Evolutionary conservation across 2,888 invertebrate genomes (phyloP).

Genomic region (Axea sp.): DNA sequence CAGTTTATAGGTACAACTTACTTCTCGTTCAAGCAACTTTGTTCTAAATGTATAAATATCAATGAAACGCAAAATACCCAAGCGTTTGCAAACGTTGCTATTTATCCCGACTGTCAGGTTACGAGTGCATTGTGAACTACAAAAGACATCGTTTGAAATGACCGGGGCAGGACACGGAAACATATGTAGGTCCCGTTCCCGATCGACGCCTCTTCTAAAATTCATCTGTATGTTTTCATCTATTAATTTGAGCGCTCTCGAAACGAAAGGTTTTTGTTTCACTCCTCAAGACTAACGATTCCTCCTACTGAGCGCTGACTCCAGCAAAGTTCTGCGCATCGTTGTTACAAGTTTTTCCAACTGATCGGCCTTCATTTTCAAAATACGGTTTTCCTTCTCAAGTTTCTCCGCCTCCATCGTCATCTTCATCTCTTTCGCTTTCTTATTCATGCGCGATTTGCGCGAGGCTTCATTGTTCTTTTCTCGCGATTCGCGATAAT

Average conservation of each 20-base stretch:
- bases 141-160: conserved; percentile 31
- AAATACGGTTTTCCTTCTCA: conserved; percentile 83
- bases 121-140: not conserved
- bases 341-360: conserved; percentile 85
- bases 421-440: conserved; percentile 82
- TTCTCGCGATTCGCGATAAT: conserved; percentile 86
- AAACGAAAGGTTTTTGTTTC: conserved; percentile 69
- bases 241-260: not conserved
- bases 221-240: not conserved
- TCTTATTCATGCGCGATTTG: conserved; percentile 86
- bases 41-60: no score
- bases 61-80: no score
- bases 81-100: not conserved
- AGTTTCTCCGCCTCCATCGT: conserved; percentile 81
- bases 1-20: no score
- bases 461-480: conserved; percentile 90
- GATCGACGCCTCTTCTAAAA: conserved; percentile 26
- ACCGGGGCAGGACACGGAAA: conserved; percentile 39
- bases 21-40: no score
- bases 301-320: conserved; percentile 81
- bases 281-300: not conserved
- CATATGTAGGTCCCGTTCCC: conserved; percentile 48
- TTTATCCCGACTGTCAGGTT: not conserved
- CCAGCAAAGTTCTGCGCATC: conserved; percentile 84
- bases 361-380: conserved; percentile 84